Evolutionary conservation across 2,113 vertebrate species (phyloP).

Genomic region (Rostratula benghalensis): DNA sequence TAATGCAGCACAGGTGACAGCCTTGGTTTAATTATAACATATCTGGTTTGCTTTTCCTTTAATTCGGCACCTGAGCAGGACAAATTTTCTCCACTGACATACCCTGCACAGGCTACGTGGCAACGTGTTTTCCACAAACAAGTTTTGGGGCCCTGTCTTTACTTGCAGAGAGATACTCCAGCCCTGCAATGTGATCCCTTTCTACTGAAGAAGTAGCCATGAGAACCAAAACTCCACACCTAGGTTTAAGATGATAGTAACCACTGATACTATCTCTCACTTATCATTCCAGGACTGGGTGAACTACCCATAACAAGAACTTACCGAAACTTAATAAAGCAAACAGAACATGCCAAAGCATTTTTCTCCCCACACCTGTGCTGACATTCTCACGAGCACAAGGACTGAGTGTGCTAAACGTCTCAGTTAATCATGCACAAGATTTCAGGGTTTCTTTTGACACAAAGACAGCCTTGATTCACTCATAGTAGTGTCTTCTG

Average conservation of each 20-base stretch:
- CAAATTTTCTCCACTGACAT: not conserved
- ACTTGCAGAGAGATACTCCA: not conserved
- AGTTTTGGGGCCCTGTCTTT: slow-evolving; percentile 7
- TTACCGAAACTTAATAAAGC: not conserved
- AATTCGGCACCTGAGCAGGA: not conserved
- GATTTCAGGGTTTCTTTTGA: not conserved
- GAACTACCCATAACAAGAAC: not conserved
- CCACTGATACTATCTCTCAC: not conserved
- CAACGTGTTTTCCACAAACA: not conserved
- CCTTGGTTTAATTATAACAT: not conserved
- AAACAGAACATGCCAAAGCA: not conserved
- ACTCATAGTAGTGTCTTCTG: not conserved
- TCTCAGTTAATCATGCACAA: not conserved
- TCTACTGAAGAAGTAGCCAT: not conserved
- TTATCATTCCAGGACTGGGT: not conserved
- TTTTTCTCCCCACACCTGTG: not conserved
- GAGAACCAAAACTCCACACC: slow-evolving; percentile 40
- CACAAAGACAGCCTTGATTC: not conserved
- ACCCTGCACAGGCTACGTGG: not conserved
- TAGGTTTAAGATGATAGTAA: not conserved
- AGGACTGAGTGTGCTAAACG: not conserved
- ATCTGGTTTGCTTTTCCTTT: not conserved
- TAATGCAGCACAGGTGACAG: not conserved
- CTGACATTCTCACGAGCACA: rapidly evolving
- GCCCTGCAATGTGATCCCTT: not conserved